Base-by-base conservation (phyloP, 2,113 vertebrate species). In the Ancistrus triradiatus region DNA sequence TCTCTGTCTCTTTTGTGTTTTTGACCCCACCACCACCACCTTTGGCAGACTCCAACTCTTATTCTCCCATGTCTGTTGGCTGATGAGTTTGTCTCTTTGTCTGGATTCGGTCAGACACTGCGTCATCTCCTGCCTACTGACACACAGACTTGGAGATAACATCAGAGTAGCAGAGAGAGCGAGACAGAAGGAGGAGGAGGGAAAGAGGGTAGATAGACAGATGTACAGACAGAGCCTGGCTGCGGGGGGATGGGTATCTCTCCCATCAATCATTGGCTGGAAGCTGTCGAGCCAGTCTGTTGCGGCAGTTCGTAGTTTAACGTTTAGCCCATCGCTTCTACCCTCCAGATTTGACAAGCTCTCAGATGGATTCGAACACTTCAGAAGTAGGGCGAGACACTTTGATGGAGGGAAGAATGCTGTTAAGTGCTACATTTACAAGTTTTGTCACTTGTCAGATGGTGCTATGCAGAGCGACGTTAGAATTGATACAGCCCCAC, bases 121-220 rank as follows among this genome's bases (percentile, higher is more conserved):
- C 88, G 88, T 90, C 88, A 89, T 85, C 86, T 86, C 86, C 84
- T 89, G 87, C 87, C 83, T 87, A 88, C 87, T 89, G 85, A 89
- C 87, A 87, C 83, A 87, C 86, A 89, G 85, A 89, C 86, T 80
- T 80, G 44, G 81, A 88, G 88, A 88, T 88, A 90, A 84, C 87
- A 87, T 89, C 84, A 80, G 84, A 85, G 83, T 86, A 87, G 83
- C 83, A 88, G 78, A 82, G 81, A 82, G 76, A 59, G 78, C 53
- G 74, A 66, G 75, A 74, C 73, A 52, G 17, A 33, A 69, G 33
- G 25, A 24, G 69, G 21, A 46, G 33, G 33, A 17, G n/a, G 49
- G 11, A 24, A 19, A 33, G 53, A 46, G 65, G 56, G 73, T 76
- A 81, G 83, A 35, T 72, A 86, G 86, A 86, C 87, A 90, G 86